Base-by-base conservation (phyloP, 2,113 vertebrate genomes). In the Anas platyrhynchos region DNA sequence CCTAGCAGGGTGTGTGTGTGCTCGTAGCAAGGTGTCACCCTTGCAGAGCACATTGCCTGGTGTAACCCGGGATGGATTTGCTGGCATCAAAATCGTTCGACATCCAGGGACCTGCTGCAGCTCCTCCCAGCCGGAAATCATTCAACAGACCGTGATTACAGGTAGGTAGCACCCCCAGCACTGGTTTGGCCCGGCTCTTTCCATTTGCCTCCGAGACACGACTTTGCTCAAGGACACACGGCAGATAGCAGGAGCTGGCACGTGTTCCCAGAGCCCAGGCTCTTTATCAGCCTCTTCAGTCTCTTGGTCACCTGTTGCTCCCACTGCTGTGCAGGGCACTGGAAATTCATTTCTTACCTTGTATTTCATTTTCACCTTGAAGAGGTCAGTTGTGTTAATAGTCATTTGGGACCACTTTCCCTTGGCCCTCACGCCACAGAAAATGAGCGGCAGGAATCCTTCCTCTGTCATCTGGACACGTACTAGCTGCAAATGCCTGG, bases 211-310 rank as follows among this genome's bases (percentile, higher is more conserved):
- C 72, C 3, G 11, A n/a, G 68, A 7, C 18, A 3, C 8, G 88
- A 78, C 94, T 92, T 94, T 92, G 93, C 79, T 62, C 81, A 95
- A 93, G 95, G 96, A 20, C 95, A n/a, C 50, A 3, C 22, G 63
- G 16, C 1, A 81, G 88, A 72, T 2, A 88, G 85, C 85, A 63
- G 46, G 10, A 7, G 27, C 1, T 88, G 85, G 86, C 90, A 61
- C 18, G 0, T 1, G 29, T 46, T 50, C 83, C 48, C 1, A 25
- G 56, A 1, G 68, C 55, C 59, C 13, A 22, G 82, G 1, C 61
- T 75, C 44, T 4, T 0, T 44, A 59, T 31, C 48, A 36, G 41
- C 41, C 59, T 46, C 50, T 73, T 23, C 50, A 13, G 63, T 25
- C 79, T 31, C 88, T 78, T 71, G 90, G 13, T 91, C 84, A 81